Evolutionary conservation across 2,113 vertebrate genomes (phyloP), one percentile per base, ranked within the genome.

Genomic region (Phrynosoma blainvillii): DNA sequence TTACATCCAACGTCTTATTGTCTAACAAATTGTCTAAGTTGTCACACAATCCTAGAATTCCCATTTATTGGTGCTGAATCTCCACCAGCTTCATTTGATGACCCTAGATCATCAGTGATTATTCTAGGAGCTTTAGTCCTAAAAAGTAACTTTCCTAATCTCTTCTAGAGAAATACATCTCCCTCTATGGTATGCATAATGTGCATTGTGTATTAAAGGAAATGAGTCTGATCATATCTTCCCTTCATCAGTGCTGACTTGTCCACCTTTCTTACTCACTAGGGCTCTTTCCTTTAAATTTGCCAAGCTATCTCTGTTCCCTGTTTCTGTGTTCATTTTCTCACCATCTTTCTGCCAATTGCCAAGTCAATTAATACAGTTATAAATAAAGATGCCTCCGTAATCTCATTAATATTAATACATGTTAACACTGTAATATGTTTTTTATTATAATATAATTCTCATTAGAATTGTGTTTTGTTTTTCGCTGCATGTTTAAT

Each of bases 311-410:
- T 65, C 0, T 32, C 73, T 85, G 52, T 71, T 56, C 40, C n/a
- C 89, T 92, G 84, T 54, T 68, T 66, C 56, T 82, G 54, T 79
- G 74, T 91, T 84, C 83, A 12, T 77, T 90, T 77, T 84, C 32
- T 36, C 85, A 82, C 56, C 89, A 71, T 76, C 85, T 56, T 54
- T 88, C 21, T 78, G 88, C 88, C 88, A 92, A 91, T 87, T 88
- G 94, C 79, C 12, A 23, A 88, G 87, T 90, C 89, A 86, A 87
- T 36, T 0, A 11, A 92, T 90, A 89, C 93, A 89, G 91, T 91
- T 84, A 90, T 84, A 89, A 91, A 92, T 93, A 93, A 62, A 32
- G 1, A 89, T 2, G 47, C 70, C 79, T 23, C 52, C 80, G 92
- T 90, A 84, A 92, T 89, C 91, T 89, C 89, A 66, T 71, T 89